phyloP scores from a whole-genome alignment of 2,113 vertebrate species.

The Quiscalus mexicanus region DNA sequence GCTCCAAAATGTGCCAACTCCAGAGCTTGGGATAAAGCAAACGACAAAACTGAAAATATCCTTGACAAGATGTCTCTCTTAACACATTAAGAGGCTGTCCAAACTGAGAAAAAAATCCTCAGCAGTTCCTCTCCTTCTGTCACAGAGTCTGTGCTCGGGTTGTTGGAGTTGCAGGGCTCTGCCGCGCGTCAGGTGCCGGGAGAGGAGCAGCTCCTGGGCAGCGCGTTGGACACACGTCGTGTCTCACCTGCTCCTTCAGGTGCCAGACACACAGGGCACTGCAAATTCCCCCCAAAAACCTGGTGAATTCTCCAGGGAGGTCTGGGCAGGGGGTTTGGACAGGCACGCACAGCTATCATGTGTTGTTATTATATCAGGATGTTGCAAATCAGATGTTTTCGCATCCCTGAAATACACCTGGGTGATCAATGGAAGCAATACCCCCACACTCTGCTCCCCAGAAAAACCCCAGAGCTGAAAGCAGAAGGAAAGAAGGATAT shows the following conservation, averaged over 20 bases:
- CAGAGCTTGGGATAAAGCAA: not conserved
- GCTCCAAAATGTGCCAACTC: not conserved
- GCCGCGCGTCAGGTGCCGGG: fast-evolving
- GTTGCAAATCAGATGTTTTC: not conserved
- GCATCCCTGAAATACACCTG: not conserved
- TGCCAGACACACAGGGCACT: not conserved
- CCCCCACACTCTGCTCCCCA: fast-evolving
- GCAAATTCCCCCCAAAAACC: not conserved
- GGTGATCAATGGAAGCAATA: not conserved
- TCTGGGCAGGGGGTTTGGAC: not conserved
- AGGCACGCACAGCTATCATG: fast-evolving
- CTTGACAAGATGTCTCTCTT: slow-evolving; percentile 59
- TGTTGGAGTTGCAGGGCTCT: not conserved
- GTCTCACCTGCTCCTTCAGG: not conserved
- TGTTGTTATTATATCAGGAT: fast-evolving
- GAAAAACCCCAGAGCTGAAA: not conserved
- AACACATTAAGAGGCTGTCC: slow-evolving; percentile 49
- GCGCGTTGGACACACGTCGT: fast-evolving
- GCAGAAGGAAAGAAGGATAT: not conserved
- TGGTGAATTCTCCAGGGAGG: too few relatives aligned
- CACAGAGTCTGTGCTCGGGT: slow-evolving; percentile 30
- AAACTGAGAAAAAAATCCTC: slow-evolving; percentile 34
- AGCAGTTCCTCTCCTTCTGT: slow-evolving; percentile 57
- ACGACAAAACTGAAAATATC: slow-evolving; percentile 51
- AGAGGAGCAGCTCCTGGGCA: not conserved